Evolutionary conservation across 1,140 invertebrate species (phyloP), one percentile per base, ranked within the genome.

Genomic region (Meloidogyne floridensis): DNA sequence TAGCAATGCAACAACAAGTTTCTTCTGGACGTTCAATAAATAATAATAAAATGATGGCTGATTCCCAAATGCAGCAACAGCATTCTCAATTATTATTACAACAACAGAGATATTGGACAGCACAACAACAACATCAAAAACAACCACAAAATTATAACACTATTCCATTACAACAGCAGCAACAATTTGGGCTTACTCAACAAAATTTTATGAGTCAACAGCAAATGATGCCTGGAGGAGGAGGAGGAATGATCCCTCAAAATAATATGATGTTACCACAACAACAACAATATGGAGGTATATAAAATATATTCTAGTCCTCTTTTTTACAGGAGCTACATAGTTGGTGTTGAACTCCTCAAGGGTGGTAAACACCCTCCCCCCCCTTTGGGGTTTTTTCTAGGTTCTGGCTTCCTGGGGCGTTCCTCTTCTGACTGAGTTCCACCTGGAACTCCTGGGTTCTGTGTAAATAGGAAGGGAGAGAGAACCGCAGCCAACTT

Each of bases 171-270:
- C 75, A 42, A 18, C 75, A 20, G 73, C 59, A 70, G 6, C 77
- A 78, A 20, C 77, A 78, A 59, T 78, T 78, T 65, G 65, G 56
- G 13, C 20, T 15, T 53, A 8, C 59, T 18, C 9, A 13, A 65
- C 43, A 18, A 11, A 51, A 72, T 15, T 79, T 79, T 72, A 43
- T 79, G 7, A n/a, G 56, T 69, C 65, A 74, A 51, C 84, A 80
- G 78, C 80, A 80, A 59, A 75, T 80, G 47, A 18, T 72, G 2
- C n/a, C 83, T 32, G 32, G 32, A 32, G 32, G 32, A 32, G 32
- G 32, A 81, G n/a, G 32, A 75, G 47, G 42, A 78, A 74, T 56
- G 18, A 75, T 20, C 3, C 13, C 9, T 10, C 4, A 20, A 51
- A 13, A 15, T 9, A 71, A n/a, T 51, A 42, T n/a, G 81, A n/a